Evolutionary conservation across 2,113 vertebrate species (phyloP).

Genomic region (Alethe castanea): DNA sequence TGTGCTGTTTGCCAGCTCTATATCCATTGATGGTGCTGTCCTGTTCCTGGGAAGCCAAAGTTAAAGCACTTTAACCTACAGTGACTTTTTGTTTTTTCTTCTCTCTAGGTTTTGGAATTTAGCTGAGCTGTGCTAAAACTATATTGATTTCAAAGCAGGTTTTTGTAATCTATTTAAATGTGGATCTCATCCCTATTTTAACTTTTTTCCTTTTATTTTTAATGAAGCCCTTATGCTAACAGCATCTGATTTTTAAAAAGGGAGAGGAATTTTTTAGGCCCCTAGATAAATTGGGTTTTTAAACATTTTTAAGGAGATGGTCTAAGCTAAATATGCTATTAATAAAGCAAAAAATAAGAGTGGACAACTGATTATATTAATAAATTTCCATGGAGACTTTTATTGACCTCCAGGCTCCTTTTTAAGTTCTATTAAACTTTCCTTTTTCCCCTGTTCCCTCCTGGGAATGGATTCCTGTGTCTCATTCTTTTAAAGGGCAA

Average conservation of each 20-base stretch:
- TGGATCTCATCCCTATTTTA: background rate
- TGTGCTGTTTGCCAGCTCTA: background rate
- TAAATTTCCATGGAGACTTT: background rate
- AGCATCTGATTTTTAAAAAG: background rate
- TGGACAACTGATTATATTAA: background rate
- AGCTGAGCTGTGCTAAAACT: background rate
- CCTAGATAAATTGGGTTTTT: background rate
- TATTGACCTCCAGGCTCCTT: background rate
- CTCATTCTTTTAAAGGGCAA: background rate
- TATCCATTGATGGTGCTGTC: background rate
- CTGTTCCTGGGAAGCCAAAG: background rate
- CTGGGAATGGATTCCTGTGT: background rate
- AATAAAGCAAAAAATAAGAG: background rate
- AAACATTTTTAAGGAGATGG: background rate
- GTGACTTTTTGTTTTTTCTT: background rate
- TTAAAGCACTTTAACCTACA: background rate
- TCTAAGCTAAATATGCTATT: background rate
- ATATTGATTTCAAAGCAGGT: background rate
- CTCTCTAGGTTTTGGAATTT: background rate
- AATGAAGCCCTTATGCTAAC: background rate
- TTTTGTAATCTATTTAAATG: background rate
- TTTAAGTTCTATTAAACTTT: background rate
- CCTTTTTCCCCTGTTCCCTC: fast-evolving
- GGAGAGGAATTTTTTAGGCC: background rate
- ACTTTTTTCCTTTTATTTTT: background rate